Evolutionary conservation across 2,113 vertebrate genomes (phyloP).

Genomic region (Illadopsis cleaveri): DNA sequence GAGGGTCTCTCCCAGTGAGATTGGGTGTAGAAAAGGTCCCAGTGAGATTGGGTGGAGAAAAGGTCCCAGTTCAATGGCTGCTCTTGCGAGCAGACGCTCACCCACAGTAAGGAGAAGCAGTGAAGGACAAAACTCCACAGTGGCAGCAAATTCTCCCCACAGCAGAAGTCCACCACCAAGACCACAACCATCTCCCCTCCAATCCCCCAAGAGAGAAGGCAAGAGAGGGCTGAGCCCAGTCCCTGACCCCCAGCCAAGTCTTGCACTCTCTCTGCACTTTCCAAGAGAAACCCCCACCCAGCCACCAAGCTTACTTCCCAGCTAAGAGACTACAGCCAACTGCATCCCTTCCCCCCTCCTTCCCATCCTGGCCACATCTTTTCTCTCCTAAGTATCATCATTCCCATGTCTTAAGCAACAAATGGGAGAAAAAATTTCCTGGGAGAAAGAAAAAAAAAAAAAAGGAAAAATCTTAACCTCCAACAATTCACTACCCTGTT

Average conservation of each 20-base stretch:
- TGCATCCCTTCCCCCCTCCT: too few relatives aligned
- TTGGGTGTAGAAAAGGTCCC: too few relatives aligned
- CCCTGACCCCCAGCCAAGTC: too few relatives aligned
- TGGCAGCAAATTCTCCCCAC: neutral
- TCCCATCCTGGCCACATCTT: neutral
- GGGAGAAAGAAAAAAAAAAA: neutral
- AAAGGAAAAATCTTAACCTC: neutral
- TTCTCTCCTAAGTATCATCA: neutral
- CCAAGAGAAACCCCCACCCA: neutral
- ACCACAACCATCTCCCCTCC: neutral
- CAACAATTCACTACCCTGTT: too few relatives aligned
- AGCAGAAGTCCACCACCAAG: too few relatives aligned
- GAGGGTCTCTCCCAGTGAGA: neutral
- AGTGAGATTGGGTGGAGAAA: too few relatives aligned
- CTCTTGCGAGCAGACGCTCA: too few relatives aligned
- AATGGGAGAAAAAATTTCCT: neutral
- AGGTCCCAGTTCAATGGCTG: neutral
- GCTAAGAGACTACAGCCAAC: neutral
- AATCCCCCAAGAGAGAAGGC: neutral
- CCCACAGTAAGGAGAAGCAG: neutral
- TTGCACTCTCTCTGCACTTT: fast-evolving
- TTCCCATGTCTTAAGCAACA: neutral
- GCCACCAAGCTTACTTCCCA: neutral
- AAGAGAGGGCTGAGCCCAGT: neutral
- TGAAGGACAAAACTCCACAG: neutral